These are phyloP conservation scores for Tautogolabrus adspersus DNA, from an alignment of 2,113 vertebrate genomes.

Conservation along the genomic window DNA sequence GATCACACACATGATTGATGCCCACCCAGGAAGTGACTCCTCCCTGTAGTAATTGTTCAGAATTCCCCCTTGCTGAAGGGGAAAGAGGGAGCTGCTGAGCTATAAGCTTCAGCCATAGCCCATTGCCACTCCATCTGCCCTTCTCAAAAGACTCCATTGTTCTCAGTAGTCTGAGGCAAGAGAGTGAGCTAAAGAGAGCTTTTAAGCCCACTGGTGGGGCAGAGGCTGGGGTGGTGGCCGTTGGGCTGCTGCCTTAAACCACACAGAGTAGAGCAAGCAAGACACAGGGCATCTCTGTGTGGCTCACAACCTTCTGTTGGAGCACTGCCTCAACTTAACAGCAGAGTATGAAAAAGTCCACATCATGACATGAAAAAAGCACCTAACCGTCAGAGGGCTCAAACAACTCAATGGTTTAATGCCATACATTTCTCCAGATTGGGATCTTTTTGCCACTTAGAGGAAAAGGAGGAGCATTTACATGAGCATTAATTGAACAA, in stretches of 20 bases:
- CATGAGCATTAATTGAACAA: slow-evolving; percentile 37
- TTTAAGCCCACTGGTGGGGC: slow-evolving; percentile 59
- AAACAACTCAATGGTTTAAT: slow-evolving; percentile 67
- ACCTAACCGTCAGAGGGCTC: slow-evolving; percentile 74
- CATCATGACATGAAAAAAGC: slow-evolving; percentile 71
- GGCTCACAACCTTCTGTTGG: slow-evolving; percentile 63
- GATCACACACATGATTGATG: slow-evolving; percentile 52
- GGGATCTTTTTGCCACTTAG: slow-evolving; percentile 58
- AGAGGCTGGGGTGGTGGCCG: slow-evolving; percentile 62
- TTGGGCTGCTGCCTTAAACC: slow-evolving; percentile 82
- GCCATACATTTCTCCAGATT: slow-evolving; percentile 62
- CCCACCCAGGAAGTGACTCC: slow-evolving; percentile 82
- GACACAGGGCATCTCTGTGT: slow-evolving; percentile 82
- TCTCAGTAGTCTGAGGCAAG: slow-evolving; percentile 62
- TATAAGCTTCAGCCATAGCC: slow-evolving; percentile 52
- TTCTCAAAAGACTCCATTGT: slow-evolving; percentile 83
- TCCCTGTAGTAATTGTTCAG: slow-evolving; percentile 64
- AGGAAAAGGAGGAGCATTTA: slow-evolving; percentile 14
- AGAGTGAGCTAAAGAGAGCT: slow-evolving; percentile 71
- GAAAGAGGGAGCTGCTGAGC: slow-evolving; percentile 52
- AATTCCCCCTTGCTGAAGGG: slow-evolving; percentile 60
- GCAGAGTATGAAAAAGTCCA: slow-evolving; percentile 68
- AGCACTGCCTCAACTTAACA: slow-evolving; percentile 70
- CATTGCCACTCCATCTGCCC: slow-evolving; percentile 62
- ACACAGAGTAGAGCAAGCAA: slow-evolving; percentile 74